A percentile compares a stretch with the other conserved stretches of the same genome.
phyloP scores from a whole-genome alignment of 2,888 invertebrate species.

The Xestia xanthographa region DNA sequence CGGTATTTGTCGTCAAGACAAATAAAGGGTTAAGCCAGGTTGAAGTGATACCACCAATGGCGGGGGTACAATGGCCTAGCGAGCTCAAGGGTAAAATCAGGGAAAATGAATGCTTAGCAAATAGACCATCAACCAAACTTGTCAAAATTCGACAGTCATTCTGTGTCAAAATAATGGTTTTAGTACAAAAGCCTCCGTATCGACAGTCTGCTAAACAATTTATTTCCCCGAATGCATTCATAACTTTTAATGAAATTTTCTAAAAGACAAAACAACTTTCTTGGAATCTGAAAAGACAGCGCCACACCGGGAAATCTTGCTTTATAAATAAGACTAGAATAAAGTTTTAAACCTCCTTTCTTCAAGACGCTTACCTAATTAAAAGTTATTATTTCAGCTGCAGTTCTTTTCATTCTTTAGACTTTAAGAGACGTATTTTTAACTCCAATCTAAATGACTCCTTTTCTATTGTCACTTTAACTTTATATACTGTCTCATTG shows the following conservation, averaged over 20 bases:
- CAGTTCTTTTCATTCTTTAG: slow-evolving; percentile 14
- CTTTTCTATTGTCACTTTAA: slow-evolving; percentile 14
- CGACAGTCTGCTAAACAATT: not conserved
- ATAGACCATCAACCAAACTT: not conserved
- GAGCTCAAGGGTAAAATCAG: not conserved
- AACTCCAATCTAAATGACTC: slow-evolving; percentile 8
- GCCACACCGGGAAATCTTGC: not conserved
- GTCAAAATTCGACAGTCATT: not conserved
- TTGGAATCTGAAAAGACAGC: not conserved
- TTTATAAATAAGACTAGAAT: slow-evolving; percentile 7
- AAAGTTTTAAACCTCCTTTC: slow-evolving; percentile 4
- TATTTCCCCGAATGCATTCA: not conserved
- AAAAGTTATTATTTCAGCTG: slow-evolving; percentile 23
- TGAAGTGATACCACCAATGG: not conserved
- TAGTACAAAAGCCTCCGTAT: not conserved
- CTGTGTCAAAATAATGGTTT: not conserved
- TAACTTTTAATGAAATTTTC: slow-evolving; percentile 15
- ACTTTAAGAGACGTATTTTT: slow-evolving; percentile 13
- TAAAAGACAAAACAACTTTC: not conserved
- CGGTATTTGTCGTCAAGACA: no score
- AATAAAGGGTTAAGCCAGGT: no score
- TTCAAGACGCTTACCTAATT: slow-evolving; percentile 1
- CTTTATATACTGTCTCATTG: slow-evolving; percentile 13
- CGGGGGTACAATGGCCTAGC: no score
- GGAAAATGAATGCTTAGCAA: not conserved